Evolutionary conservation across 2,113 vertebrate genomes (phyloP), one percentile per base, ranked within the genome.

Genomic region (Chionodraco myersi): DNA sequence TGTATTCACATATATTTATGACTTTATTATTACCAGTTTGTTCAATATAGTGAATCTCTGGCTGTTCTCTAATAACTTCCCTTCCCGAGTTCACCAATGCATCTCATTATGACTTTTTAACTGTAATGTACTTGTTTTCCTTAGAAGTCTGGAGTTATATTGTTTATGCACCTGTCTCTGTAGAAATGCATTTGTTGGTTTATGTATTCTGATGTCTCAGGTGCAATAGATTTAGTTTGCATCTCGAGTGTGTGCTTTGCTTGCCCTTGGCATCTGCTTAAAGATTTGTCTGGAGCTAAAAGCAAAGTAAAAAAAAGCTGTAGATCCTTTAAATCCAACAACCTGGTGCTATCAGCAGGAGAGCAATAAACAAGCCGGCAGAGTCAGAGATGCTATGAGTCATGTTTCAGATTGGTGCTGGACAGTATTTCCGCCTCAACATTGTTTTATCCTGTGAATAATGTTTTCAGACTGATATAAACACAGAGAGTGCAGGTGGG

Each of bases 311-410:
- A 49, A 80, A 73, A 4, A 30, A 61, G 71, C 74, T 36, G 11
- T 21, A 76, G 70, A 88, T 79, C 51, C 12, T 74, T 57, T 64
- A 51, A 82, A 89, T 75, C 73, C 82, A 86, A 78, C 77, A 41
- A 69, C 41, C 80, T 11, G 66, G 63, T 65, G 83, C 87, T 69
- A 69, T 80, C 77, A 86, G 53, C 53, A 72, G 68, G 66, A 59
- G 63, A 57, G 78, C 68, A 87, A 89, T 88, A 88, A 90, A 87
- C 82, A 92, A 86, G n/a, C 57, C 77, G 81, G 75, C 64, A 84
- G 74, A 85, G 84, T 85, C 80, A 88, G 74, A 77, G 76, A 84
- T 70, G 69, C 75, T 79, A 89, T 87, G 80, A 91, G 88, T 91
- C 88, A 81, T 59, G 77, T 88, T 88, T 84, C 82, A 53, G 70